These are phyloP conservation scores for Seriola rivoliana DNA, from an alignment of 2,113 vertebrate genomes.

Conservation along the genomic window DNA sequence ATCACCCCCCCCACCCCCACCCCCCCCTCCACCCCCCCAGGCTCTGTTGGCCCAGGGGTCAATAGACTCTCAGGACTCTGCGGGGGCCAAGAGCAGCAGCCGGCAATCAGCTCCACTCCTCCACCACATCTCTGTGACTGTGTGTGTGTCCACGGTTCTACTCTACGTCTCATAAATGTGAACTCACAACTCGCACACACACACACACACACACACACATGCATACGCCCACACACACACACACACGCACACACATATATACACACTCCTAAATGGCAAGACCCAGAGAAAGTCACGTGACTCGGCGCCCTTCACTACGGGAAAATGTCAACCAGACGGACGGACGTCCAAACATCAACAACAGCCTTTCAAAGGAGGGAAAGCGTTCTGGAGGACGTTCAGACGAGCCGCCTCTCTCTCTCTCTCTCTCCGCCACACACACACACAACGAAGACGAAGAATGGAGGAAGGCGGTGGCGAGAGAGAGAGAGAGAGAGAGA, in stretches of 20 bases:
- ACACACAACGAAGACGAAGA: neutral
- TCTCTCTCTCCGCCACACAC: neutral
- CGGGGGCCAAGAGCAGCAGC: constrained; percentile 61
- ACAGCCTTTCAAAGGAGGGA: constrained; percentile 25
- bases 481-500: constrained; percentile 13
- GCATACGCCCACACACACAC: constrained; percentile 10
- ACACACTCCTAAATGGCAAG: constrained; percentile 26
- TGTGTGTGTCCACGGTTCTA: constrained; percentile 58
- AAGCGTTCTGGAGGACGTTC: constrained; percentile 41
- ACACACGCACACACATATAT: constrained; percentile 23
- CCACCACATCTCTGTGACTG: constrained; percentile 34
- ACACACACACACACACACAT: constrained; percentile 10
- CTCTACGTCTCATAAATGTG: constrained; percentile 55
- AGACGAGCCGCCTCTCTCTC: constrained; percentile 15
- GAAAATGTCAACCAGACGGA: constrained; percentile 55
- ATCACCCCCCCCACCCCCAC: too few relatives aligned
- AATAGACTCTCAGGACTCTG: constrained; percentile 62
- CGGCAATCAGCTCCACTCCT: constrained; percentile 25
- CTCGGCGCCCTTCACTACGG: neutral
- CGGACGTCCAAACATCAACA: constrained; percentile 43
- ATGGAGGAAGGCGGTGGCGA: neutral
- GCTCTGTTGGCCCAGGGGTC: constrained; percentile 68
- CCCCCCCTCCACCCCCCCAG: constrained; percentile 18
- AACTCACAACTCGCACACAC: constrained; percentile 6
- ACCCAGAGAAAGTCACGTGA: constrained; percentile 33